phyloP scores from a whole-genome alignment of 2,113 vertebrate species.

The Hemicordylus capensis region DNA sequence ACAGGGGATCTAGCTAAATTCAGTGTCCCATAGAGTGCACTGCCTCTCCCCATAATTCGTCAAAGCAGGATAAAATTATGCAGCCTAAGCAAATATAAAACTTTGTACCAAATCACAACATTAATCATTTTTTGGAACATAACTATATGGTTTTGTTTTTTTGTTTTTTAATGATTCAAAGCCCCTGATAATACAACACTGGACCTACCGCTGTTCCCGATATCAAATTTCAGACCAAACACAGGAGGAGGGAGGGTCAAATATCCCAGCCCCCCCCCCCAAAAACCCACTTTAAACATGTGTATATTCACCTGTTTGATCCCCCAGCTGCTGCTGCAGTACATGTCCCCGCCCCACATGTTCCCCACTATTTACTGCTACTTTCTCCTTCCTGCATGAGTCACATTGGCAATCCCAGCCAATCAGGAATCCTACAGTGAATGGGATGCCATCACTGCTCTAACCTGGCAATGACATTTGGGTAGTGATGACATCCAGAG shows the following conservation, averaged over 20 bases:
- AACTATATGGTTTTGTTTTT: too few species aligned
- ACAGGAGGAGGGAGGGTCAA: neutral
- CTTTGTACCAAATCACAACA: too few species aligned
- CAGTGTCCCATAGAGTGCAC: too few species aligned
- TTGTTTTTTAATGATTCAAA: too few species aligned
- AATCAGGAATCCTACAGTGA: neutral
- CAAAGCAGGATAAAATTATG: too few species aligned
- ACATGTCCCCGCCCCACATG: too few species aligned
- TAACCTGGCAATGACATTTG: too few species aligned
- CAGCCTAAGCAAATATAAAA: too few species aligned
- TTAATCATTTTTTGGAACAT: too few species aligned
- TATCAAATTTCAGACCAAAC: neutral
- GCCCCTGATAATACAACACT: too few species aligned
- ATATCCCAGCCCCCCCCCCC: neutral
- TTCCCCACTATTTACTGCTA: neutral
- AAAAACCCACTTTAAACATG: neutral
- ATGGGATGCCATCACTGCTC: neutral
- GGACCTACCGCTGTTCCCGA: neutral
- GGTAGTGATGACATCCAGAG: neutral
- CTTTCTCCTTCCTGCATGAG: neutral
- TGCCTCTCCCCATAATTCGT: too few species aligned
- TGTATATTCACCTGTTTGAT: neutral
- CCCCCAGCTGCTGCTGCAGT: neutral
- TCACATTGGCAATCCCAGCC: neutral
- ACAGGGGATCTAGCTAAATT: too few species aligned